A percentile compares a stretch with the other conserved stretches of the same genome.
Evolutionary conservation across 2,797 vertebrate genomes (phyloP).

Genomic region (Phalanger gymnotis): DNA sequence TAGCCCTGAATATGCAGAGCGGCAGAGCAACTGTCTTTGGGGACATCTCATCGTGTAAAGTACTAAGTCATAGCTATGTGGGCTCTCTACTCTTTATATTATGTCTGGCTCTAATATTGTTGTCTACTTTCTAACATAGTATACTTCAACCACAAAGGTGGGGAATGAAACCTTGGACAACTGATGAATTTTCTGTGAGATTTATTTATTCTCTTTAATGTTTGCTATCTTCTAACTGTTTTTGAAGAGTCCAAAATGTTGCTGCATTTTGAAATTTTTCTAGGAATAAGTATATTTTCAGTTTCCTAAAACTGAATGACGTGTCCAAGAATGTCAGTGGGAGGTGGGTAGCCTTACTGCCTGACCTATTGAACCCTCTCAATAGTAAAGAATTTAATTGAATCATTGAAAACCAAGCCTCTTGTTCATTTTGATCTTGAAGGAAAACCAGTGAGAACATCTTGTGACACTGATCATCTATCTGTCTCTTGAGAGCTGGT

Average conservation of each 20-base stretch:
- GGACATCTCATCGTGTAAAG: slow-evolving; percentile 18
- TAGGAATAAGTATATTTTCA: slow-evolving; percentile 40
- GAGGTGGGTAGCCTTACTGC: neutral
- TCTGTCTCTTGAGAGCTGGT: neutral
- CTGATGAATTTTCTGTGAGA: slow-evolving; percentile 41
- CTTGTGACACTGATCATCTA: neutral
- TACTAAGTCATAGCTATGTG: slow-evolving; percentile 29
- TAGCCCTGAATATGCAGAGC: slow-evolving; percentile 20
- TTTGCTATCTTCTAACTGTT: slow-evolving; percentile 26
- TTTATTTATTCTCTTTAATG: slow-evolving; percentile 40
- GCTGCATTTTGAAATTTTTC: slow-evolving; percentile 36
- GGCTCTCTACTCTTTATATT: neutral
- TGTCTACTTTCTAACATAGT: slow-evolving; percentile 38
- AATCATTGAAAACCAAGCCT: slow-evolving; percentile 19
- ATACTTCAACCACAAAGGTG: slow-evolving; percentile 1
- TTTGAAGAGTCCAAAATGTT: slow-evolving; percentile 49
- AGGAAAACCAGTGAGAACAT: neutral
- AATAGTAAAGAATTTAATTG: slow-evolving; percentile 8
- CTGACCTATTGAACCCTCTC: slow-evolving; percentile 3
- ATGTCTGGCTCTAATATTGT: neutral
- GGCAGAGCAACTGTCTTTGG: slow-evolving; percentile 36
- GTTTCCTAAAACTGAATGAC: slow-evolving; percentile 17
- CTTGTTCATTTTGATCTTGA: slow-evolving; percentile 6
- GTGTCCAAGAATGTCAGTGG: neutral
- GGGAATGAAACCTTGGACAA: slow-evolving; percentile 1